Base-by-base conservation (phyloP, 2,797 vertebrate species). In the Hippoglossus hippoglossus region DNA sequence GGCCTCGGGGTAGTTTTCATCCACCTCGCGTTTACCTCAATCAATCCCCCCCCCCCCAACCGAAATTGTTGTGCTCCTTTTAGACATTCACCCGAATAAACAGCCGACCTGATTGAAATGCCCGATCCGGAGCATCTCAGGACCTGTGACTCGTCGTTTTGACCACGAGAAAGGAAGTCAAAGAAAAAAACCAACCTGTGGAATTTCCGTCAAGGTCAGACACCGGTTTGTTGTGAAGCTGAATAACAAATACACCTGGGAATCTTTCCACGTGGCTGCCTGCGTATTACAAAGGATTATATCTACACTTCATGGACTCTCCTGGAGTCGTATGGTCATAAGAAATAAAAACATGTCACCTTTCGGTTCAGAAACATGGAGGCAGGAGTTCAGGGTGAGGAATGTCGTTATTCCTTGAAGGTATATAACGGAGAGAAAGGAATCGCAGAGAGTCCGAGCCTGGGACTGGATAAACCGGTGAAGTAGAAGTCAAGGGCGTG, bases 1-100 rank as follows among this genome's bases (percentile, higher is more conserved):
- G 71, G 71, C 83, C 22, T 24, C 67, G 46, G 79, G 82, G 49
- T 34, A 51, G 34, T 75, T 83, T 79, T 73, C 61, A 75, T 67
- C 58, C 56, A 28, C 39, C 59, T 76, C 26, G 46, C 16, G 21
- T 71, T 77, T 66, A 36, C 71, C 61, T 67, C 60, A 63, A 61
- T 81, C 64, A 63, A 11, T 75, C 80, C 67, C 39, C 18, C 5
- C 41, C 41, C 36, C 36, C 36, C 36, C 36, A n/a, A n/a, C 36
- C 8, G 13, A 55, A 67, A 73, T 73, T 64, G 64, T 22, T 71
- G 44, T 59, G 59, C 61, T 63, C 39, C 75, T 10, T 73, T 26
- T 24, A 39, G 51, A 34, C 51, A 6, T 68, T 75, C 39, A 75
- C 34, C 53, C 36, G 39, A 66, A 66, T 62, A 63, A 75, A 77